These are phyloP conservation scores for Hermatobates lingyangjiaoensis DNA, from an alignment of 1,140 invertebrate species.

Conservation along the genomic window DNA sequence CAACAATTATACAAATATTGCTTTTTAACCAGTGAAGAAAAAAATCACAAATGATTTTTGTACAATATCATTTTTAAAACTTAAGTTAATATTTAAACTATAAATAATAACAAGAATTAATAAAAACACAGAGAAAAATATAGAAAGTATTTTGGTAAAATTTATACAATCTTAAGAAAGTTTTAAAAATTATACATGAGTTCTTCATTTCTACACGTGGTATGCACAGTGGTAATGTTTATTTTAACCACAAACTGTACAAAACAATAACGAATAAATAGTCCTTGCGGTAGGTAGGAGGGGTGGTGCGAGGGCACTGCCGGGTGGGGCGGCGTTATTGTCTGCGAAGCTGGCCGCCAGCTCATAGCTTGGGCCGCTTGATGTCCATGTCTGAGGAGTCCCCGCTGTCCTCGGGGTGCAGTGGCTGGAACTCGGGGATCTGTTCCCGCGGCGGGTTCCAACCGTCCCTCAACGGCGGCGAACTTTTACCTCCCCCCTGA, in stretches of 20 bases:
- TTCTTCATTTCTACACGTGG: not conserved
- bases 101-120: not conserved
- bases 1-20: conserved; percentile 11
- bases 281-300: too few relatives aligned
- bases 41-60: not conserved
- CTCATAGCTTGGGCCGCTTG: conserved; percentile 21
- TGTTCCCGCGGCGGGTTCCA: conserved; percentile 23
- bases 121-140: not conserved
- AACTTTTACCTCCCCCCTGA: conserved; percentile 18
- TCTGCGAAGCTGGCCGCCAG: too few relatives aligned
- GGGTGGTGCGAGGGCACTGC: too few relatives aligned
- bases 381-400: conserved; percentile 22
- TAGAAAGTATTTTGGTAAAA: not conserved
- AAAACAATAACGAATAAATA: not conserved
- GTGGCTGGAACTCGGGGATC: conserved; percentile 25
- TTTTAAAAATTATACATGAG: not conserved
- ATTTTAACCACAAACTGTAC: not conserved
- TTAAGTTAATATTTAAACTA: not conserved
- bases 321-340: too few relatives aligned
- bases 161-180: not conserved
- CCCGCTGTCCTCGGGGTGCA: conserved; percentile 20
- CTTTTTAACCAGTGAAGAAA: conserved; percentile 6
- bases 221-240: not conserved
- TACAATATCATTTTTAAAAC: not conserved
- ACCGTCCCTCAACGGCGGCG: conserved; percentile 18